Percentiles rank a stretch among this genome's conserved stretches.
These are phyloP conservation scores for Nemotelus pantherinus DNA, from an alignment of 2,888 invertebrate species.

Conservation along the genomic window DNA sequence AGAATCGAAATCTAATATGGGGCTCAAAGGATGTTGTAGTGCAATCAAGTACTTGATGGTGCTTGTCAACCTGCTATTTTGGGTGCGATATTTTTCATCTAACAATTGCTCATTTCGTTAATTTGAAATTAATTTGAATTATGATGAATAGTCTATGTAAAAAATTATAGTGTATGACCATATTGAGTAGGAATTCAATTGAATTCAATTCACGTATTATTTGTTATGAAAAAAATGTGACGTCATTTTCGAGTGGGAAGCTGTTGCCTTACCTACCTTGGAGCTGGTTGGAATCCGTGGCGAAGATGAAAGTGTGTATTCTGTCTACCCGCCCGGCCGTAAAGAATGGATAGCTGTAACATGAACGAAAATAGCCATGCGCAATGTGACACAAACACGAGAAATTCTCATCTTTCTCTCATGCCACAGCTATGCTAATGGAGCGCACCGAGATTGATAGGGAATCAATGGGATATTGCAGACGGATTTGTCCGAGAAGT, in stretches of 20 bases:
- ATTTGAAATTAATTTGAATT: not conserved
- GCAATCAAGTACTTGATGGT: constrained; percentile 64
- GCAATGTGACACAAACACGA: constrained; percentile 39
- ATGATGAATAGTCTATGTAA: too few species aligned
- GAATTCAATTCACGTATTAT: constrained; percentile 14
- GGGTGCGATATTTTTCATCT: constrained; percentile 55
- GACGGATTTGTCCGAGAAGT: too few species aligned
- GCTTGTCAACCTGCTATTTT: constrained; percentile 63
- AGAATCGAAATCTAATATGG: constrained; percentile 56
- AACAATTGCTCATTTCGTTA: not conserved
- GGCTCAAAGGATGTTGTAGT: constrained; percentile 63
- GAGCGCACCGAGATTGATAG: not conserved
- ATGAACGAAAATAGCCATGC: constrained; percentile 41
- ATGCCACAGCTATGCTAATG: not conserved
- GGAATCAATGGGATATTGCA: not conserved
- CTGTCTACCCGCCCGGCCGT: constrained; percentile 1
- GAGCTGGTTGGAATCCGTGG: not conserved
- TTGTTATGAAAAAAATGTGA: constrained; percentile 42
- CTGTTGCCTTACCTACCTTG: constrained; percentile 34
- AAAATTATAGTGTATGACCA: not conserved
- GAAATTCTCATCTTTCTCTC: not conserved
- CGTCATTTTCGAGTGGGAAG: constrained; percentile 50
- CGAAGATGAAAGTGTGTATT: constrained; percentile 9
- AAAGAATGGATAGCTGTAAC: constrained; percentile 3
- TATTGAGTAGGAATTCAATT: constrained; percentile 19